A percentile compares a stretch with the other conserved stretches of the same genome.
Evolutionary conservation across 2,797 vertebrate genomes (phyloP).

Genomic region (Urophycis tenuis): DNA sequence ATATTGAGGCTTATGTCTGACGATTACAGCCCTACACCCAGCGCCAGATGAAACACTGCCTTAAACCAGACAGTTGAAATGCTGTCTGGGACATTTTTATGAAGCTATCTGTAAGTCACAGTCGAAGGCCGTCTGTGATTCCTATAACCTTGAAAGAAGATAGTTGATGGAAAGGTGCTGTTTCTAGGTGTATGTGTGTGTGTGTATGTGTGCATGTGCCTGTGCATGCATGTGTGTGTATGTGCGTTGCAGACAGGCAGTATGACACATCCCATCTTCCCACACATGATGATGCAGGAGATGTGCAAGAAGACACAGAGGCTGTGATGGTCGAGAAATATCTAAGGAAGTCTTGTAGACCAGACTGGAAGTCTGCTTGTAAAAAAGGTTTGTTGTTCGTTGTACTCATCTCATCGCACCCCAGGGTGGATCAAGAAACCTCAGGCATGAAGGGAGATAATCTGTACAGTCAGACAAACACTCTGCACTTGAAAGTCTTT

Average conservation of each 20-base stretch:
- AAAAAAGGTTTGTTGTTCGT: neutral
- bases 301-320: slow-evolving; percentile 10
- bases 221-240: neutral
- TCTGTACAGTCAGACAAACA: no score
- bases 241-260: slow-evolving; percentile 11
- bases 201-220: no score
- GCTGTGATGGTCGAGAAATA: slow-evolving; percentile 15
- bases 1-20: slow-evolving; percentile 15
- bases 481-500: no score
- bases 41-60: neutral
- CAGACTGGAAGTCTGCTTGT: neutral
- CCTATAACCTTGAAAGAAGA: slow-evolving; percentile 25
- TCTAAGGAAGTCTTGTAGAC: slow-evolving; percentile 18
- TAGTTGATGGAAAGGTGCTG: neutral
- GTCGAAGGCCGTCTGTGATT: neutral
- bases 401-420: neutral
- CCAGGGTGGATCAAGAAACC: neutral
- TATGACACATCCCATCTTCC: slow-evolving; percentile 26
- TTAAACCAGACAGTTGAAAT: neutral
- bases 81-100: neutral
- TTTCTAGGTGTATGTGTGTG: slow-evolving; percentile 1
- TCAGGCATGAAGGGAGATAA: neutral
- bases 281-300: slow-evolving; percentile 24
- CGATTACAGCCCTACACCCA: slow-evolving; percentile 13
- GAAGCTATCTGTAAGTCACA: neutral